Conservation (phyloP, 2,888 invertebrate species). For the Eilema griseolum region DNA sequence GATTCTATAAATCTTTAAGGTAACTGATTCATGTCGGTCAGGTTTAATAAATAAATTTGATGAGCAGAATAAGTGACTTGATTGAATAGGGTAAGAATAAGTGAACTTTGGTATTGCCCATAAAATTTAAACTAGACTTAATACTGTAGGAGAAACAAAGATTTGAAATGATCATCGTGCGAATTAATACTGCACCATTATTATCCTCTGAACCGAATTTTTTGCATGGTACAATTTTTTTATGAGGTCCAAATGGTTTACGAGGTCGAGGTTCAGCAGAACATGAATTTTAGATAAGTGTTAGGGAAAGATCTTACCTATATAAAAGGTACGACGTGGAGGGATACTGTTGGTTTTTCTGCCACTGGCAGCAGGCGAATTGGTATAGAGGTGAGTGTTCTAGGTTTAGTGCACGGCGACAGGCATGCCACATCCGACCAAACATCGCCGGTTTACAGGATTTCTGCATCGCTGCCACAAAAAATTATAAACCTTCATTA, state of each 20-base stretch:
- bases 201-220: neutral
- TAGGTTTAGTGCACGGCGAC: slow-evolving; percentile 73
- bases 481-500: neutral
- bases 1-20: too few species aligned
- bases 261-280: too few species aligned
- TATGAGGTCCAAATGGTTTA: too few species aligned
- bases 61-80: too few species aligned
- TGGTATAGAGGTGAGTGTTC: slow-evolving; percentile 75
- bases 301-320: slow-evolving; percentile 61
- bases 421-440: slow-evolving; percentile 76
- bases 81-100: too few species aligned
- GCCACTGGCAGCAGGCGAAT: slow-evolving; percentile 88
- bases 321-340: slow-evolving; percentile 82
- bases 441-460: slow-evolving; percentile 78
- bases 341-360: slow-evolving; percentile 78
- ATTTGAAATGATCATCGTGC: neutral
- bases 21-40: too few species aligned
- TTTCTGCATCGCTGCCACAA: slow-evolving; percentile 74
- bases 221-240: too few species aligned
- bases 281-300: neutral
- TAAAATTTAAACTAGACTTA: too few species aligned
- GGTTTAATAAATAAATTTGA: too few species aligned
- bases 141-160: too few species aligned
- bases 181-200: too few species aligned
- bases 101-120: too few species aligned